A percentile compares a stretch with the other conserved stretches of the same genome.
phyloP scores from a whole-genome alignment of 2,797 vertebrate species.

The Typhlichthys subterraneus region DNA sequence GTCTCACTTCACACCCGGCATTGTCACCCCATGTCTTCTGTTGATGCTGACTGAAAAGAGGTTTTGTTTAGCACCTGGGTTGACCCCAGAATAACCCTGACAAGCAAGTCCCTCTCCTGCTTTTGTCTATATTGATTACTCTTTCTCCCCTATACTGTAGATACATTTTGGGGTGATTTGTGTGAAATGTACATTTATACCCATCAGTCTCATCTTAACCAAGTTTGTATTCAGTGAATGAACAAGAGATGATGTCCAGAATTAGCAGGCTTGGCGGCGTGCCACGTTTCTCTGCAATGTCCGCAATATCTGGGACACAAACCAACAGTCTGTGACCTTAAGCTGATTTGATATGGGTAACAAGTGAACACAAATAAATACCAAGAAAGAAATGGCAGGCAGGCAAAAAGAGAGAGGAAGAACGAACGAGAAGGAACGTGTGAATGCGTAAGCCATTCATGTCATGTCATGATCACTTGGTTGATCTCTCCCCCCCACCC shows the following conservation, averaged over 20 bases:
- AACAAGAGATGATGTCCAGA: conserved; percentile 44
- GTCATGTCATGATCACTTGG: conserved; percentile 25
- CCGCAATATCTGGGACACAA: conserved; percentile 21
- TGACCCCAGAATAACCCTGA: no score
- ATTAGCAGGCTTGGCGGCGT: conserved; percentile 29
- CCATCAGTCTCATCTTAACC: not conserved
- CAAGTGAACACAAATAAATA: not conserved
- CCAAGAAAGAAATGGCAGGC: not conserved
- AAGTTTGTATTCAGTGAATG: conserved; percentile 24
- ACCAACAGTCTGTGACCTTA: conserved; percentile 19
- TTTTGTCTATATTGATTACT: no score
- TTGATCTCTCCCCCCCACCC: conserved; percentile 3
- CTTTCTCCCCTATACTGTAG: no score
- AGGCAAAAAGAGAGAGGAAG: not conserved
- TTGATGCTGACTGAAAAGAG: no score
- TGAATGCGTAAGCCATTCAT: conserved; percentile 21
- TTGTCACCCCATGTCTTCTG: no score
- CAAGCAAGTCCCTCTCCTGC: no score
- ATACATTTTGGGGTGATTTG: no score
- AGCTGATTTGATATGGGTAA: conserved; percentile 17
- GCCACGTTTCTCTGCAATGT: conserved; percentile 21
- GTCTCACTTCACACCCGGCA: no score
- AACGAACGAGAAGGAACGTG: not conserved
- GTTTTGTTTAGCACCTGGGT: no score
- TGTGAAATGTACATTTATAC: conserved; percentile 47